A percentile compares a stretch with the other conserved stretches of the same genome.
These are phyloP conservation scores for Caradrina clavipalpis DNA, from an alignment of 2,888 invertebrate genomes.

Conservation along the genomic window DNA sequence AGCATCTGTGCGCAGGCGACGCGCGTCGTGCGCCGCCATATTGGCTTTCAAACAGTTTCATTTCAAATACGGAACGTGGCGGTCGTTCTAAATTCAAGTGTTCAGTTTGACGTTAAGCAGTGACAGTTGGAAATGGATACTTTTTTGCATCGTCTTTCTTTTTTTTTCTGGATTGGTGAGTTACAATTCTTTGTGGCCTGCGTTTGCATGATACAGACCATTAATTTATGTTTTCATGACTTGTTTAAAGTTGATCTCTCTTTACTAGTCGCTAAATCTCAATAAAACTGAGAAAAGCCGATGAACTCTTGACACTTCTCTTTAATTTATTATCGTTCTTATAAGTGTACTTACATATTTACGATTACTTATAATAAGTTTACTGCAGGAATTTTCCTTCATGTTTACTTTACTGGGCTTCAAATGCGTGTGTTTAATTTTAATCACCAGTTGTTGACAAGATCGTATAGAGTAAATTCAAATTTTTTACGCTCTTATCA, in stretches of 20 bases:
- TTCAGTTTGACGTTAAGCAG: slow-evolving; percentile 81
- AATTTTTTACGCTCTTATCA: slow-evolving; percentile 4
- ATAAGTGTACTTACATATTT: slow-evolving; percentile 16
- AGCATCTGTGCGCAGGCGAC: slow-evolving; percentile 84
- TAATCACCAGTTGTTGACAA: slow-evolving; percentile 39
- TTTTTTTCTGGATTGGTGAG: slow-evolving; percentile 66
- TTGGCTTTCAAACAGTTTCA: slow-evolving; percentile 78
- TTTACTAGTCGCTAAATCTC: slow-evolving; percentile 8
- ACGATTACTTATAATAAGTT: slow-evolving; percentile 29
- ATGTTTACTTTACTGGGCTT: slow-evolving; percentile 34
- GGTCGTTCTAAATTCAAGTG: slow-evolving; percentile 78
- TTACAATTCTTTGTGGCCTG: slow-evolving; percentile 26
- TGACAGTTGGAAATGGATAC: slow-evolving; percentile 85
- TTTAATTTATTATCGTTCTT: slow-evolving; percentile 40
- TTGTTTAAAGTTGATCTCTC: slow-evolving; percentile 6
- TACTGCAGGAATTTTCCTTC: slow-evolving; percentile 48
- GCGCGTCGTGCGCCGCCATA: slow-evolving; percentile 78
- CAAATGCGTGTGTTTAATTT: slow-evolving; percentile 38
- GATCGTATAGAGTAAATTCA: slow-evolving; percentile 33
- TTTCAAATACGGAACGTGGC: slow-evolving; percentile 78
- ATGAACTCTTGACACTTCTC: slow-evolving; percentile 16
- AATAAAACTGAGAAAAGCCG: slow-evolving; percentile 23
- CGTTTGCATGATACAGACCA: slow-evolving; percentile 21
- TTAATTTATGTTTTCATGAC: slow-evolving; percentile 46
- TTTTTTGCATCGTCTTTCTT: slow-evolving; percentile 61